phyloP scores from a whole-genome alignment of 2,888 invertebrate species.

The Muscina levida region DNA sequence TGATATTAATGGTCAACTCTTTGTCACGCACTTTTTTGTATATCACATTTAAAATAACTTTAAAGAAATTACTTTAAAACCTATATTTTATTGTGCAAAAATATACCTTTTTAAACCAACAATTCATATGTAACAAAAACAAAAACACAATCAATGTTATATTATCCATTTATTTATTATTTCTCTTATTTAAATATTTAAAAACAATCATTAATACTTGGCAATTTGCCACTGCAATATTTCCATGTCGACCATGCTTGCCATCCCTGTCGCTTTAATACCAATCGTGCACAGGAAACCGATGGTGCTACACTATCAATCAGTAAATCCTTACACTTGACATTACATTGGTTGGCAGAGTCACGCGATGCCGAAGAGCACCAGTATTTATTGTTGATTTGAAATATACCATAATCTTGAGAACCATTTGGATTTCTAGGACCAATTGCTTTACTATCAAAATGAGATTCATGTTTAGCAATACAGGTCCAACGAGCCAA shows the following conservation, averaged over 20 bases:
- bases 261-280: slow-evolving; percentile 69
- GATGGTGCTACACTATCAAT: slow-evolving; percentile 68
- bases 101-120: too few relatives aligned
- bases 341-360: slow-evolving; percentile 68
- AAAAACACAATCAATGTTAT: too few relatives aligned
- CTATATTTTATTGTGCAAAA: too few relatives aligned
- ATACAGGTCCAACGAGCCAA: slow-evolving; percentile 71
- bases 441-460: slow-evolving; percentile 78
- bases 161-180: too few relatives aligned
- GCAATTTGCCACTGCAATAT: slow-evolving; percentile 70
- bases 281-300: slow-evolving; percentile 61
- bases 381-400: slow-evolving; percentile 73
- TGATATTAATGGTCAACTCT: too few relatives aligned
- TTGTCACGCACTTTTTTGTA: too few relatives aligned
- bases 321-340: slow-evolving; percentile 67
- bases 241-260: slow-evolving; percentile 74
- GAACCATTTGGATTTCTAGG: slow-evolving; percentile 79
- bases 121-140: too few relatives aligned
- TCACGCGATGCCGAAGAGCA: slow-evolving; percentile 64
- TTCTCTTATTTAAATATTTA: too few relatives aligned
- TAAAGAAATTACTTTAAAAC: too few relatives aligned
- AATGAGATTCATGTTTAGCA: slow-evolving; percentile 67
- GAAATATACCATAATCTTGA: slow-evolving; percentile 73
- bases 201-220: slow-evolving; percentile 72
- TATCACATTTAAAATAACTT: too few relatives aligned